Evolutionary conservation across 2,888 invertebrate genomes (phyloP), one percentile per base, ranked within the genome.

Genomic region (Heliconius charithonia): DNA sequence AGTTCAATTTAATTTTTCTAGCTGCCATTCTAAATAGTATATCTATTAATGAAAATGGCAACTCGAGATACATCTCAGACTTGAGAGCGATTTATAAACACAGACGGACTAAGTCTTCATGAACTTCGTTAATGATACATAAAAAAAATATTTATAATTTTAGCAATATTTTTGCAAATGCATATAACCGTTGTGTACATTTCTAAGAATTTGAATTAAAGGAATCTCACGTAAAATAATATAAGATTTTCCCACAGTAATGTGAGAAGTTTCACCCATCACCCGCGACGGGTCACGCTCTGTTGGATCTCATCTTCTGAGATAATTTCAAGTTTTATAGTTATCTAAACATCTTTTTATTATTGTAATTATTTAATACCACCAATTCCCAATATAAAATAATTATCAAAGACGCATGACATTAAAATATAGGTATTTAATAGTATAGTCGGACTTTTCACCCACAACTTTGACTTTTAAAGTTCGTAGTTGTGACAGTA

Each of bases 191-290:
- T 74, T 74, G 79, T 79, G 78, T 81, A 80, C 79, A 78, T 81
- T 80, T 75, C 72, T 65, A 59, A 59, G 59, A 59, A 74, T 63
- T 74, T 70, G 29, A 76, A 78, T 76, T 80, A 80, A 78, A 67
- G 79, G 73, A 76, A 76, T 84, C 83, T 82, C 82, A 83, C 81
- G 84, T 83, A 79, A 81, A 81, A 81, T 77, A 79, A 81, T 79
- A 81, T 74, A 79, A 81, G 79, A 83, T 83, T 85, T 87, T 87
- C 87, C 85, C 87, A 87, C 82, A 83, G 86, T 85, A 87, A 87
- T 78, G 82, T 83, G 85, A 86, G 86, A 86, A 83, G 84, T 77
- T 80, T 80, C 82, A 83, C 81, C 82, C 82, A 83, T 78, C 79
- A 80, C 81, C 83, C 84, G 80, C 82, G 82, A 83, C 80, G 79